Percentiles rank a stretch among this genome's conserved stretches.
These are phyloP conservation scores for Mionectes macconnelli DNA, from an alignment of 2,113 vertebrate species.

Conservation along the genomic window DNA sequence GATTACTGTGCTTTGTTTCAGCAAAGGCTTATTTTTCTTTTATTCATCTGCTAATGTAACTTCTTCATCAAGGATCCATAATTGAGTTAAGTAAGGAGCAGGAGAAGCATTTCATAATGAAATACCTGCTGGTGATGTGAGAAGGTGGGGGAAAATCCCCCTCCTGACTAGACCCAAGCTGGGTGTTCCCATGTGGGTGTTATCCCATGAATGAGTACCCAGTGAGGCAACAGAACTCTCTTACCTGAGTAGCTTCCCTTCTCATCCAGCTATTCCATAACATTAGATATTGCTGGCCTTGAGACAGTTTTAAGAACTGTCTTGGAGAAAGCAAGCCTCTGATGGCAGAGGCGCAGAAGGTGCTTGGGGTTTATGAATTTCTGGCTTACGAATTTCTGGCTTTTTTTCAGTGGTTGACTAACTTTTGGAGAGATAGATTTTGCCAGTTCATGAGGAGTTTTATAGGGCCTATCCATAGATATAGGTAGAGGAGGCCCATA, in stretches of 20 bases:
- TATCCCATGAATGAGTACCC: not conserved
- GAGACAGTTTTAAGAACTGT: not conserved
- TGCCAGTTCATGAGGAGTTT: no score
- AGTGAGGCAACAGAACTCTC: not conserved
- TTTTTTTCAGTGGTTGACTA: no score
- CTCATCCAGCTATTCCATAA: not conserved
- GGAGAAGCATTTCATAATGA: not conserved
- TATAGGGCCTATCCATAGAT: no score
- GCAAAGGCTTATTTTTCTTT: not conserved
- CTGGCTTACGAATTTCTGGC: no score
- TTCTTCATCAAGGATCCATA: not conserved
- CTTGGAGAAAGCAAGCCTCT: slow-evolving; percentile 1
- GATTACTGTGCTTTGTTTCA: not conserved
- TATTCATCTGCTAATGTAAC: not conserved
- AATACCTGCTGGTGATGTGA: not conserved
- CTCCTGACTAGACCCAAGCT: not conserved
- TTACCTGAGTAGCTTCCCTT: not conserved
- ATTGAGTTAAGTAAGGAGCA: not conserved
- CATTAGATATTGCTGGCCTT: not conserved
- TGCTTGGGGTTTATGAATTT: no score
- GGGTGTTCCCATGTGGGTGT: not conserved
- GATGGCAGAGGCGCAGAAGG: no score
- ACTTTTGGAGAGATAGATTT: no score
- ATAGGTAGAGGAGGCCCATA: no score
- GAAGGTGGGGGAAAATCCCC: not conserved